Base-by-base conservation (phyloP, 2,888 invertebrate species). In the Hemicrepidius hirtus region DNA sequence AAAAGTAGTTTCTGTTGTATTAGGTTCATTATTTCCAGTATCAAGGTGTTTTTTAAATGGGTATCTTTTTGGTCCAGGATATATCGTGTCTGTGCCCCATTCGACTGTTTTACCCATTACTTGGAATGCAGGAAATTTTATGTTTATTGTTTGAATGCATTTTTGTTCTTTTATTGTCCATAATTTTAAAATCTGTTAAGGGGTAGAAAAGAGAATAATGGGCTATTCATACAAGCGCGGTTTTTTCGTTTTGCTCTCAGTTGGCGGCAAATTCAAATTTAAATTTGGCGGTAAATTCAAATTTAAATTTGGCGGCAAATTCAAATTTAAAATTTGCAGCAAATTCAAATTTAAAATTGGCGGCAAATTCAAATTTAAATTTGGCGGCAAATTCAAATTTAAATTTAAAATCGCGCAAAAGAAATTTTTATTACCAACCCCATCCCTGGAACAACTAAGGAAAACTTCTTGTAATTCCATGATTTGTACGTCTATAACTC, bases 141-240 rank as follows among this genome's bases (percentile, higher is more conserved):
- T 84, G 71, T 87, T 87, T 16, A 91, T 79, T 0, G 88, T 89
- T 82, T 91, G 91, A 3, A 90, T 83, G 53, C 91, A 87, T 66
- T 86, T 87, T 69, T 90, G 88, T 73, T 90, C 89, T 74, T 88
- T 88, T 41, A 91, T 80, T 76, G 91, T 89, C 91, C 91, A 92
- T 28, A 91, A 85, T 80, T 90, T 89, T 10, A 92, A 77, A 20
- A 87, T 85, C 91, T 91, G 82, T 55, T 28, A 53, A 53, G n/a
- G n/a, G n/a, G n/a, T 13, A 24, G 12, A 5, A 9, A 35, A 13
- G 24, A n/a, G n/a, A n/a, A n/a, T n/a, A n/a, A n/a, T n/a, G n/a
- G n/a, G n/a, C n/a, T n/a, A n/a, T n/a, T n/a, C n/a, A n/a, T n/a
- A n/a, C n/a, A n/a, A n/a, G n/a, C n/a, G n/a, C n/a, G n/a, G n/a